Percentiles rank a stretch among this genome's conserved stretches.
phyloP scores from a whole-genome alignment of 30 jellyfish, hydroid and myxozoan genomes.

The Turritopsis dohrnii region DNA sequence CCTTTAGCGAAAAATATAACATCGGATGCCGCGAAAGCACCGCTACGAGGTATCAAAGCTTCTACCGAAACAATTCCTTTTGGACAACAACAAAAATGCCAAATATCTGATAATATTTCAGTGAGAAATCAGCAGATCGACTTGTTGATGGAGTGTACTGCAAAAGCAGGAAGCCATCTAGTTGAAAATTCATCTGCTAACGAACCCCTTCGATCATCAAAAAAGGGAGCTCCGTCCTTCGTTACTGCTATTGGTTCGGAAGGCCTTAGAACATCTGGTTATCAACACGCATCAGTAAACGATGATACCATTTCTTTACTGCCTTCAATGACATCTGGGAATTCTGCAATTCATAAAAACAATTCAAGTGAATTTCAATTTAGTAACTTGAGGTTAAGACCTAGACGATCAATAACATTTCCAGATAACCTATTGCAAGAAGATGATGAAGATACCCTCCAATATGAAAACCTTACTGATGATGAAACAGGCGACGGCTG shows the following conservation, averaged over 20 bases:
- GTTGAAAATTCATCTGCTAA: neutral
- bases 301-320: neutral
- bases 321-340: neutral
- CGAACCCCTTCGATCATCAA: neutral
- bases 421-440: neutral
- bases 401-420: neutral
- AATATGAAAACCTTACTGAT: neutral
- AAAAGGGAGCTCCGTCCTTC: neutral
- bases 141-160: neutral
- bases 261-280: neutral
- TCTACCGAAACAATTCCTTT: neutral
- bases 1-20: too few species aligned
- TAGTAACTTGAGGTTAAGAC: neutral
- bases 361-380: neutral
- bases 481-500: too few species aligned
- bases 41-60: neutral
- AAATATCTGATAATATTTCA: neutral
- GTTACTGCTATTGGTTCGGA: neutral
- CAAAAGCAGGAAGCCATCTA: neutral
- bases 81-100: neutral
- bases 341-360: neutral
- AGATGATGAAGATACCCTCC: neutral
- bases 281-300: neutral
- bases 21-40: too few species aligned
- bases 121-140: neutral